Evolutionary conservation across 2,888 invertebrate genomes (phyloP).

Genomic region (Malacosoma neustria): DNA sequence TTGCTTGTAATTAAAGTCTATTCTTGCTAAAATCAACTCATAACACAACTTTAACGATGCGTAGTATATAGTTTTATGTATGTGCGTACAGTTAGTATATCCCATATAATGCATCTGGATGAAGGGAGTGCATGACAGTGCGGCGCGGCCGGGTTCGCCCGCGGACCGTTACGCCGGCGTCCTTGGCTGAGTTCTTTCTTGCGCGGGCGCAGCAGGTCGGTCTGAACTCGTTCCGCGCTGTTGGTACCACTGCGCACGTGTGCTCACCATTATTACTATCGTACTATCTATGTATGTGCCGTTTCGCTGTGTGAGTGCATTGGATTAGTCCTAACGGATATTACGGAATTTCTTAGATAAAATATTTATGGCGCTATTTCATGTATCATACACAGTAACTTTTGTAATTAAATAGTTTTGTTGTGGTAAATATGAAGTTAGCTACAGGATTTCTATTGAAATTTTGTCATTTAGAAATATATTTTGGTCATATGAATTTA

Average conservation of each 20-base stretch:
- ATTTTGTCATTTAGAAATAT: no score
- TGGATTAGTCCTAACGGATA: constrained; percentile 69
- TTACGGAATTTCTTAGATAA: constrained; percentile 65
- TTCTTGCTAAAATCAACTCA: no score
- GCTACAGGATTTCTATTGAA: no score
- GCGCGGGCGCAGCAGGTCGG: constrained; percentile 64
- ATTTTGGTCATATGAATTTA: no score
- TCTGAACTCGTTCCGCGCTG: constrained; percentile 63
- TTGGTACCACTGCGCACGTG: constrained; percentile 50
- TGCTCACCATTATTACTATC: constrained; percentile 29
- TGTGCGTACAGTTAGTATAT: no score
- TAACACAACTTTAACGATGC: no score
- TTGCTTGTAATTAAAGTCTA: no score
- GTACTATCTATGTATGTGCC: constrained; percentile 22
- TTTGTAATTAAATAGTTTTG: not conserved
- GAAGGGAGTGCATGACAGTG: constrained; percentile 10
- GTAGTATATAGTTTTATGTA: no score
- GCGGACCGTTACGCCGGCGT: constrained; percentile 67
- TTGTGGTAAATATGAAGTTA: not conserved
- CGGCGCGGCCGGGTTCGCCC: constrained; percentile 20
- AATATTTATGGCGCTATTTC: constrained; percentile 35
- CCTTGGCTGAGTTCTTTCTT: constrained; percentile 74
- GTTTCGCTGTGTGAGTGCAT: constrained; percentile 30
- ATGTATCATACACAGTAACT: constrained; percentile 12
- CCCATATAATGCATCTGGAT: no score